Percentiles rank a stretch among this genome's conserved stretches.
phyloP scores from a whole-genome alignment of 2,888 invertebrate genomes.

The Clunio marinus region DNA sequence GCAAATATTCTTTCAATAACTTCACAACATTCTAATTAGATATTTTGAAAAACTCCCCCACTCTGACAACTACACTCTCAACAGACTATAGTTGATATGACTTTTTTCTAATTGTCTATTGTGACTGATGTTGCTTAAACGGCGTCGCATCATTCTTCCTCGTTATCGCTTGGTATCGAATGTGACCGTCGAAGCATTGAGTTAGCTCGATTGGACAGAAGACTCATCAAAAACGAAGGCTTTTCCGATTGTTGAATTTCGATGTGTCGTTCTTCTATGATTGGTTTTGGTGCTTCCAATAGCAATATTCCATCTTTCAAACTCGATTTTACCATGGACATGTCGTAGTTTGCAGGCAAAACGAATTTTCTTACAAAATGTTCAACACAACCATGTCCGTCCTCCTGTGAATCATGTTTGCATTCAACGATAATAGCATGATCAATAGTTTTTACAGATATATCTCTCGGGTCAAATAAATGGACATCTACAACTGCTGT shows the following conservation, averaged over 20 bases:
- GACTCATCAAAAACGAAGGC: conserved; percentile 25
- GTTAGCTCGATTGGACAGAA: conserved; percentile 21
- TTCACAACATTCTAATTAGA: too few relatives aligned
- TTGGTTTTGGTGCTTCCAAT: conserved; percentile 26
- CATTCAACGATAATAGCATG: conserved; percentile 27
- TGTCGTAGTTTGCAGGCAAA: conserved; percentile 18
- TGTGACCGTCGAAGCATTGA: conserved; percentile 3
- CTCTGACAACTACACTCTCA: too few relatives aligned
- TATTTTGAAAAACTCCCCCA: too few relatives aligned
- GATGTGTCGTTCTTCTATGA: conserved; percentile 1
- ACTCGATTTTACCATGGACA: conserved; percentile 13
- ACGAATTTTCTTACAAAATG: conserved; percentile 29
- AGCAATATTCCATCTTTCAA: conserved; percentile 19
- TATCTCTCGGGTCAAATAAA: conserved; percentile 10
- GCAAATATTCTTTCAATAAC: too few relatives aligned
- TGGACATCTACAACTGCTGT: conserved; percentile 23
- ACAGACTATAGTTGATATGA: too few relatives aligned
- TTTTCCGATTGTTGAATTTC: conserved; percentile 15
- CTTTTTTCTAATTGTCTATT: too few relatives aligned
- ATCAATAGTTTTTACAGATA: conserved; percentile 22
- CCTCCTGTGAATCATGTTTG: conserved; percentile 11
- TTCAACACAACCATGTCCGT: conserved; percentile 14
- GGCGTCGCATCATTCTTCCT: conserved; percentile 29
- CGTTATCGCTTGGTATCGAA: conserved; percentile 29
- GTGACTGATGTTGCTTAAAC: conserved; percentile 18